A percentile compares a stretch with the other conserved stretches of the same genome.
Evolutionary conservation across 2,113 vertebrate species (phyloP).

Genomic region (Ochotona curzoniae): DNA sequence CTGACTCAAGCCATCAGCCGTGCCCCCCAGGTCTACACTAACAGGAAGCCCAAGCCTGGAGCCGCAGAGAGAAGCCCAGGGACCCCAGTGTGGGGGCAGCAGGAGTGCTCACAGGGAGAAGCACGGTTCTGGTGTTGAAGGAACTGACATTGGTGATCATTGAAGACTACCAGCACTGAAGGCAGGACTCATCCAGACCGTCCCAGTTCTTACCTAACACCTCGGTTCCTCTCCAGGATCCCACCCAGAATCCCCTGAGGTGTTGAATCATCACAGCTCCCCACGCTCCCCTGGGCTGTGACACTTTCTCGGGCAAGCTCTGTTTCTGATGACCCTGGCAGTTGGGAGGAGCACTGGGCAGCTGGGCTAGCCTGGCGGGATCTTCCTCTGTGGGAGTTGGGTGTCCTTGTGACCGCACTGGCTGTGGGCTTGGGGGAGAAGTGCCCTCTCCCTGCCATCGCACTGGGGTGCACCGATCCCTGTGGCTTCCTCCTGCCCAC

Average conservation of each 20-base stretch:
- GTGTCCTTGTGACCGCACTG: accelerated
- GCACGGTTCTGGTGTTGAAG: accelerated
- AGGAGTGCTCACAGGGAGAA: accelerated
- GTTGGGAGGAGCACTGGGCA: neutral
- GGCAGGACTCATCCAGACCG: neutral
- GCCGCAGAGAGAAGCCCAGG: too few relatives aligned
- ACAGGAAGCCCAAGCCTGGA: too few relatives aligned
- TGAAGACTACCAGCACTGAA: too few relatives aligned
- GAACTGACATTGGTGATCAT: neutral
- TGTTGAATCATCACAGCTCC: accelerated
- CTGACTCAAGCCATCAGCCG: too few relatives aligned
- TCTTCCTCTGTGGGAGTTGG: accelerated
- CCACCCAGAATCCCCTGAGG: neutral
- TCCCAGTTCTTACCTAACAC: too few relatives aligned
- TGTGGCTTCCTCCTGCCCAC: accelerated
- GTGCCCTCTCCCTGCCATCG: neutral
- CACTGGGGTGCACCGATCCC: accelerated
- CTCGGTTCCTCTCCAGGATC: neutral
- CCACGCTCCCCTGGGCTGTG: neutral
- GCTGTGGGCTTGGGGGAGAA: neutral
- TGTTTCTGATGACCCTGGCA: too few relatives aligned
- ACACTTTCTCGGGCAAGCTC: neutral
- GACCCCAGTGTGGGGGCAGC: too few relatives aligned
- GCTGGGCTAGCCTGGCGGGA: accelerated
- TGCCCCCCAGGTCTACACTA: too few relatives aligned